Percentiles rank a stretch among this genome's conserved stretches.
Evolutionary conservation across 2,888 invertebrate species (phyloP).

Genomic region (Dicranocentrus wangi): DNA sequence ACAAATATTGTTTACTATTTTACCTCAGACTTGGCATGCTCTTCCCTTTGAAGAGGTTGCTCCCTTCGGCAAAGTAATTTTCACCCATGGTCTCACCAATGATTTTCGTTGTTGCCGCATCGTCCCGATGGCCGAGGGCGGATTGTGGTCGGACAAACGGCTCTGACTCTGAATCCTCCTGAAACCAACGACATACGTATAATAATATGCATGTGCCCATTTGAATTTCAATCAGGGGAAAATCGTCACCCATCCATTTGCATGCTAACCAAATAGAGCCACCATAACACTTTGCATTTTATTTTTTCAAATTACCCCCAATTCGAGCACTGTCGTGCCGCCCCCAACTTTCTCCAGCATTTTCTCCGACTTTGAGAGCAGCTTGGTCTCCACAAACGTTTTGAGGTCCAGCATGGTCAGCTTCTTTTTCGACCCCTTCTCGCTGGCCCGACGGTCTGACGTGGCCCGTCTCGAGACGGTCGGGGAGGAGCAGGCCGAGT

Average conservation of each 20-base stretch:
- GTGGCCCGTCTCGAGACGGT: constrained; percentile 67
- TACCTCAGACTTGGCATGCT: constrained; percentile 97
- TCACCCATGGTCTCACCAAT: constrained; percentile 76
- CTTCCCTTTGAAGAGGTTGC: constrained; percentile 91
- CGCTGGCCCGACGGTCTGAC: constrained; percentile 81
- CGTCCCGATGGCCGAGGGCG: constrained; percentile 76
- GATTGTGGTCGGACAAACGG: constrained; percentile 82
- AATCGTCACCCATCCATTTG: not conserved
- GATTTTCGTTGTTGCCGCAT: constrained; percentile 58
- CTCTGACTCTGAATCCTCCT: constrained; percentile 77
- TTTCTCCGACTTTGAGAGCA: constrained; percentile 92
- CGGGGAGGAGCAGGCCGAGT: constrained; percentile 72
- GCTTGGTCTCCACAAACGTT: constrained; percentile 92
- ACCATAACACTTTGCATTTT: no score
- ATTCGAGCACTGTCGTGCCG: constrained; percentile 24
- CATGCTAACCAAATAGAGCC: no score
- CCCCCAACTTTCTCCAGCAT: constrained; percentile 89
- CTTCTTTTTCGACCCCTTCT: constrained; percentile 84
- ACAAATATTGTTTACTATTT: constrained; percentile 62
- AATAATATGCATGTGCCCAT: not conserved
- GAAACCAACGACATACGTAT: not conserved
- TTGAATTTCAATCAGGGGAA: not conserved
- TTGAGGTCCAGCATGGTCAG: constrained; percentile 94
- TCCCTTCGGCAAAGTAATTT: constrained; percentile 75
- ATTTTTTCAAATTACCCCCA: constrained; percentile 48